phyloP scores from a whole-genome alignment of 2,113 vertebrate species.

The Hoplias malabaricus region DNA sequence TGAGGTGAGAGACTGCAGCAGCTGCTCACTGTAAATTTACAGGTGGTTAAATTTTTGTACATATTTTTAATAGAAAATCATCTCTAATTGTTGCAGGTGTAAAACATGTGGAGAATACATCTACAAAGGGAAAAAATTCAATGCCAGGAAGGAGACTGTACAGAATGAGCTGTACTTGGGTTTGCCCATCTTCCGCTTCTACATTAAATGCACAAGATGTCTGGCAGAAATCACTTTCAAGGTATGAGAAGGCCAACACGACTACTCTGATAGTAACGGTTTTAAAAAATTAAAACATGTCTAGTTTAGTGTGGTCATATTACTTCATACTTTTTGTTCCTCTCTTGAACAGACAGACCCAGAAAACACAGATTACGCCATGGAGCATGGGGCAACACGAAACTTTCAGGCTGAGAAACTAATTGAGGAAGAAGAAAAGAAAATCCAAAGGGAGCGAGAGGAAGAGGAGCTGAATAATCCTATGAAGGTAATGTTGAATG shows the following conservation, averaged over 20 bases:
- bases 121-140: constrained; percentile 97
- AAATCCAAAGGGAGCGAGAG: constrained; percentile 85
- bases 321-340: background rate
- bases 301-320: background rate
- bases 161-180: constrained; percentile 91
- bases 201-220: constrained; percentile 94
- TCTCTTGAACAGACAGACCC: constrained; percentile 83
- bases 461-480: constrained; percentile 97
- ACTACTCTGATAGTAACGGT: too few relatives aligned
- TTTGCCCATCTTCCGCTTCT: constrained; percentile 93
- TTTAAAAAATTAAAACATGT: too few relatives aligned
- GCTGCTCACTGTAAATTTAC: background rate
- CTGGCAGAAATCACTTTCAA: constrained; percentile 91
- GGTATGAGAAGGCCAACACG: constrained; percentile 71
- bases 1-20: constrained; percentile 72
- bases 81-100: constrained; percentile 72
- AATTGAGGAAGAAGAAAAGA: constrained; percentile 91
- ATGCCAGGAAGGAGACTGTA: constrained; percentile 94
- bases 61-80: too few relatives aligned
- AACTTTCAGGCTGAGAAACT: constrained; percentile 97
- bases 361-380: constrained; percentile 93
- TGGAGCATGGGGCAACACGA: constrained; percentile 92
- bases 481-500: constrained; percentile 83
- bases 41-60: too few relatives aligned
- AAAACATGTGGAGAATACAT: constrained; percentile 96